Evolutionary conservation across 2,797 vertebrate genomes (phyloP), one percentile per base, ranked within the genome.

Genomic region (Paguma larvata): DNA sequence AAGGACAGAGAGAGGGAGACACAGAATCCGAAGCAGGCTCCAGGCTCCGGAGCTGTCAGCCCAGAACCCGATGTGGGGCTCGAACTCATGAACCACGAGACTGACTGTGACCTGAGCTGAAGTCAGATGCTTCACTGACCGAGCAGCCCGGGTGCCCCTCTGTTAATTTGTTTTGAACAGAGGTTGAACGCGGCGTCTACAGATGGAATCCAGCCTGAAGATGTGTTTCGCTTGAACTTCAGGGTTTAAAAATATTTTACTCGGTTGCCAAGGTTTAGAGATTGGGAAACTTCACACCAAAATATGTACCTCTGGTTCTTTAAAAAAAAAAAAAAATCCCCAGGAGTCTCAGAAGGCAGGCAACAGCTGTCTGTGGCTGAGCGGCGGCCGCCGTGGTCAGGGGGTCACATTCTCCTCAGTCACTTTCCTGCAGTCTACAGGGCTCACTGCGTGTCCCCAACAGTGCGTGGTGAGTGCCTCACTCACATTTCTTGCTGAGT

Each of bases 241-340:
- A 4, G 46, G 10, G 41, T 67, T 94, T 92, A 82, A 90, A 79
- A 38, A 62, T 59, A 91, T 72, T 94, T 92, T 21, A 46, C 78
- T 19, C 18, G 84, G 67, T 82, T 73, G 46, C 6, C 46, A 67
- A 62, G 25, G 77, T 92, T 96, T 83, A 65, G 38, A 94, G 91
- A 77, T 46, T 46, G 86, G 30, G 44, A 92, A n/a, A 73, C 34
- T 68, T 88, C 30, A 77, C n/a, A 75, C 65, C 46, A 63, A 73
- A 88, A 75, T 53, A 44, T 41, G 27, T 38, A 73, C 67, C 32
- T 41, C 10, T 62, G 46, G 21, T 44, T 93, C 38, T 38, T 38
- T 38, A 38, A 38, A 38, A 38, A 38, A 38, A 38, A 38, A 38
- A 38, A 30, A 48, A 23, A 72, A 53, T 78, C 48, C 67, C 75